Evolutionary conservation across 2,113 vertebrate species (phyloP).

Genomic region (Thalassarche chlororhynchos): DNA sequence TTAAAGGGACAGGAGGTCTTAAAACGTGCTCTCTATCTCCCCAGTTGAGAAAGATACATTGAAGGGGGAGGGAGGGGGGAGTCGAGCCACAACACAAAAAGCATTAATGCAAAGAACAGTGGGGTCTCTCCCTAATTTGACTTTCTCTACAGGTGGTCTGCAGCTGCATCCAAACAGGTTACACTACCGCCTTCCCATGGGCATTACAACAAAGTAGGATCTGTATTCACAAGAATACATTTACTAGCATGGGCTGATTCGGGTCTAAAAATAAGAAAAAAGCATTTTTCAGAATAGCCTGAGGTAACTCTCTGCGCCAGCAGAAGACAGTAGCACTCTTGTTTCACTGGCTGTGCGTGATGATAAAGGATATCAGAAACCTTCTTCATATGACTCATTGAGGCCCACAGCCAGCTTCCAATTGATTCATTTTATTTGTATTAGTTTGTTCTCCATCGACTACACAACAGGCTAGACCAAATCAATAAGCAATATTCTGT

Average conservation of each 20-base stretch:
- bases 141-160: slow-evolving; percentile 95
- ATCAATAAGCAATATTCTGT: slow-evolving; percentile 79
- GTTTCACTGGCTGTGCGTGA: slow-evolving; percentile 82
- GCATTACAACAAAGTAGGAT: slow-evolving; percentile 79
- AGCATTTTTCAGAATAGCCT: slow-evolving; percentile 84
- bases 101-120: slow-evolving; percentile 88
- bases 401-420: slow-evolving; percentile 82
- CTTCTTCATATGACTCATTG: slow-evolving; percentile 88
- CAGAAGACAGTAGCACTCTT: slow-evolving; percentile 91
- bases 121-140: slow-evolving; percentile 93
- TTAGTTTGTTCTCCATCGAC: slow-evolving; percentile 60
- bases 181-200: slow-evolving; percentile 77
- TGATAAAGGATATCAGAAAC: slow-evolving; percentile 90
- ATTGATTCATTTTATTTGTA: slow-evolving; percentile 86
- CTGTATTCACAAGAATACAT: slow-evolving; percentile 84
- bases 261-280: slow-evolving; percentile 90
- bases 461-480: slow-evolving; percentile 57
- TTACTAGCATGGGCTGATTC: slow-evolving; percentile 79
- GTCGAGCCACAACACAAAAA: slow-evolving; percentile 85
- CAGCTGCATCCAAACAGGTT: slow-evolving; percentile 94
- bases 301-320: slow-evolving; percentile 84
- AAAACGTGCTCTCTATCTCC: slow-evolving; percentile 73
- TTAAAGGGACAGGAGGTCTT: slow-evolving; percentile 81
- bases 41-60: slow-evolving; percentile 74
- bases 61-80: slow-evolving; percentile 74